A percentile compares a stretch with the other conserved stretches of the same genome.
phyloP scores from a whole-genome alignment of 2,113 vertebrate species.

The Hystrix cristata region DNA sequence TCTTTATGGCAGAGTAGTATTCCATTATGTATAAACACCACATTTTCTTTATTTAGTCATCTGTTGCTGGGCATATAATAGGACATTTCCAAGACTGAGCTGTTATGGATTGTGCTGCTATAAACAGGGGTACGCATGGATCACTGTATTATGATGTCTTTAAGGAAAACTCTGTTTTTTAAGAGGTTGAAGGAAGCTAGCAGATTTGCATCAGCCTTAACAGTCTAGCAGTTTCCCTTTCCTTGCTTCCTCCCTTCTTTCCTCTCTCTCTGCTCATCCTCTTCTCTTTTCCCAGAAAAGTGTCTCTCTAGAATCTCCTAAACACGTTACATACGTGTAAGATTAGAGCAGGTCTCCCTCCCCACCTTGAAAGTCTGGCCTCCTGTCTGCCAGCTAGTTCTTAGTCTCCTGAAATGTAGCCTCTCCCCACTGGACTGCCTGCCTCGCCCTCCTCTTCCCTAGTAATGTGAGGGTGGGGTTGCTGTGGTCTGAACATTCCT shows the following conservation, averaged over 20 bases:
- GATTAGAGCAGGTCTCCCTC: neutral
- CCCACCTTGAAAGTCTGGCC: neutral
- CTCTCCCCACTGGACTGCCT: neutral
- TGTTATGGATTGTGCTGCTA: neutral
- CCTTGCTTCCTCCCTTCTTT: neutral
- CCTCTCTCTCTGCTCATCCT: neutral
- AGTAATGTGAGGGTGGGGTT: neutral
- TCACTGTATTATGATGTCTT: neutral
- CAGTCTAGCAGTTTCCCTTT: neutral
- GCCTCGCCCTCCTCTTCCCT: neutral
- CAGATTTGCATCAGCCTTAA: neutral
- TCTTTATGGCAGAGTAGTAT: neutral
- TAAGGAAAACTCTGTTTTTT: neutral
- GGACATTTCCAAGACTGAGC: neutral
- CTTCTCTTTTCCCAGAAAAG: neutral
- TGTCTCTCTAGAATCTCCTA: neutral
- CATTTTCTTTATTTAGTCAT: neutral
- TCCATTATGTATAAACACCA: neutral
- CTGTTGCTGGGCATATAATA: neutral
- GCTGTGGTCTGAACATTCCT: neutral
- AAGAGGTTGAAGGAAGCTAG: neutral
- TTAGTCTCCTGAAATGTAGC: neutral
- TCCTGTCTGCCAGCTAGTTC: neutral
- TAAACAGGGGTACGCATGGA: neutral
- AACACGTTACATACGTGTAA: neutral